Conservation (phyloP, 2,113 vertebrate genomes). For the Agapornis roseicollis region DNA sequence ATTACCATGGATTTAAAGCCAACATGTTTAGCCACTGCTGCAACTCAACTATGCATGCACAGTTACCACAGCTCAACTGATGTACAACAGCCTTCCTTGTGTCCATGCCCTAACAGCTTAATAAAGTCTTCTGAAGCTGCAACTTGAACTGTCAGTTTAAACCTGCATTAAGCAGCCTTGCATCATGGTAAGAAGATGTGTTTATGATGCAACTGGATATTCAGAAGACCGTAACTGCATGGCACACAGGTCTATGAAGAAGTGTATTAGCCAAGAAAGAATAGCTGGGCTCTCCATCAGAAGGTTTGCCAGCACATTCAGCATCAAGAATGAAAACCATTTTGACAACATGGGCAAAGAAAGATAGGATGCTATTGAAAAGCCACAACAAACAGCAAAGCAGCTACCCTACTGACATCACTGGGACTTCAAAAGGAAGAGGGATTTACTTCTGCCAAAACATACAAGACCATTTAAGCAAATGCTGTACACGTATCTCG, state of each 20-base stretch:
- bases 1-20: not conserved
- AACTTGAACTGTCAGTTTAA: not conserved
- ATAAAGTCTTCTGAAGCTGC: not conserved
- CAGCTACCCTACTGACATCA: not conserved
- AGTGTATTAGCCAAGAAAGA: not conserved
- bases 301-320: not conserved
- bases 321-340: not conserved
- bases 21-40: not conserved
- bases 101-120: not conserved
- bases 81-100: not conserved
- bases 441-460: not conserved
- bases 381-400: not conserved
- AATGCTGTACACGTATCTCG: not conserved
- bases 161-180: not conserved
- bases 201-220: not conserved
- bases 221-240: not conserved
- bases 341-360: not conserved
- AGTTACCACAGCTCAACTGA: not conserved
- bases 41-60: not conserved
- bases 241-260: not conserved
- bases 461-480: not conserved
- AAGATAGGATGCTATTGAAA: not conserved
- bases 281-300: not conserved
- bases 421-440: not conserved
- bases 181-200: not conserved